Evolutionary conservation across 2,797 vertebrate genomes (phyloP).

Genomic region (Pipistrellus pygmaeus): DNA sequence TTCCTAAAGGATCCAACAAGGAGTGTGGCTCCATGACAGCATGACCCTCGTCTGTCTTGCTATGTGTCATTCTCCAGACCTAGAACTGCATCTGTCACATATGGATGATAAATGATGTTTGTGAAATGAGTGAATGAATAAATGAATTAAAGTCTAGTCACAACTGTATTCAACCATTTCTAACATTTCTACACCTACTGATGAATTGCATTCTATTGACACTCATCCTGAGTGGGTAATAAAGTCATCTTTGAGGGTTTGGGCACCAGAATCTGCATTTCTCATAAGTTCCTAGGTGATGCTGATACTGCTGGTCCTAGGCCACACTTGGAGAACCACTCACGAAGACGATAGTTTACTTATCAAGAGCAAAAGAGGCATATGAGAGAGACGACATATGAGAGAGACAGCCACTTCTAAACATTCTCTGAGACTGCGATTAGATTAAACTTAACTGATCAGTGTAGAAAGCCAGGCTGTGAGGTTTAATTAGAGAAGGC

Average conservation of each 20-base stretch:
- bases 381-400: background rate
- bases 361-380: background rate
- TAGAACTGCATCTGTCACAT: background rate
- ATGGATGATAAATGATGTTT: background rate
- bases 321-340: background rate
- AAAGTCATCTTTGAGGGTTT: background rate
- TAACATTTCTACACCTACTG: background rate
- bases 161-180: background rate
- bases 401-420: background rate
- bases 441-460: background rate
- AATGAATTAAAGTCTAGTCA: constrained; percentile 13
- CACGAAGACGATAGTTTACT: background rate
- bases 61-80: background rate
- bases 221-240: background rate
- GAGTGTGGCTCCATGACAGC: background rate
- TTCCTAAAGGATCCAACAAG: background rate
- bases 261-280: background rate
- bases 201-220: background rate
- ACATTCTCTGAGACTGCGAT: background rate
- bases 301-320: background rate
- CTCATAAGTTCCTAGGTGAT: background rate
- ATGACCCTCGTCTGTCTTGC: background rate
- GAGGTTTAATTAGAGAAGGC: background rate
- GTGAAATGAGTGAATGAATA: background rate
- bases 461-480: background rate